Evolutionary conservation across 2,797 vertebrate genomes (phyloP), one percentile per base, ranked within the genome.

Genomic region (Anisognathus igniventris): DNA sequence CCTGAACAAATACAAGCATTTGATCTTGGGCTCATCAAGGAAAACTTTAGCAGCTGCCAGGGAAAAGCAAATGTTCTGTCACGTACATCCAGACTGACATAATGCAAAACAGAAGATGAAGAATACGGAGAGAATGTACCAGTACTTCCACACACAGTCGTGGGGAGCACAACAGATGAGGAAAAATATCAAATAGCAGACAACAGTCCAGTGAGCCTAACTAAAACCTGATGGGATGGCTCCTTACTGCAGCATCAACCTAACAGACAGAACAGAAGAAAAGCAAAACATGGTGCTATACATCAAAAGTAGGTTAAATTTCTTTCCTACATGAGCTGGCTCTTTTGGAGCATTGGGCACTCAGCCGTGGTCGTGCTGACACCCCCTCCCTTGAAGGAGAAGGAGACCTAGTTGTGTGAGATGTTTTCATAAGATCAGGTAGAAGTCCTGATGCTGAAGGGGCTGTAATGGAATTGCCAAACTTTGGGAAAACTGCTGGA

Each of bases 21-120:
- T 95, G 89, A 96, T 92, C 82, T 90, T 4, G 2, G 61, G 60
- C 85, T 93, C 90, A 64, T 91, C 89, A 79, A 93, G 90, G 88
- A 93, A 92, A 95, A 78, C 47, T 95, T 90, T 56, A 93, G 84
- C 73, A 86, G 93, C 90, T 95, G 95, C 88, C 87, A 94, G 75
- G 33, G 78, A 92, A 95, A 92, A 96, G 62, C 80, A 93, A 97
- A 95, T 85, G 85, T 74, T 86, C 85, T 88, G 66, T 93, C 92
- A 93, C 45, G 42, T 96, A 96, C 75, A 85, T 88, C 64, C 83
- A 94, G 90, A 57, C 67, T 54, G 64, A 96, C 78, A 93, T 94
- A 97, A 97, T 94, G 90, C 0, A 1, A 96, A 97, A 95, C 95
- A 97, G 96, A 94, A 90, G 86, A 90, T 39, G 82, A 95, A 92